Conservation (phyloP, 2,888 invertebrate genomes). For the Tachina lurida region DNA sequence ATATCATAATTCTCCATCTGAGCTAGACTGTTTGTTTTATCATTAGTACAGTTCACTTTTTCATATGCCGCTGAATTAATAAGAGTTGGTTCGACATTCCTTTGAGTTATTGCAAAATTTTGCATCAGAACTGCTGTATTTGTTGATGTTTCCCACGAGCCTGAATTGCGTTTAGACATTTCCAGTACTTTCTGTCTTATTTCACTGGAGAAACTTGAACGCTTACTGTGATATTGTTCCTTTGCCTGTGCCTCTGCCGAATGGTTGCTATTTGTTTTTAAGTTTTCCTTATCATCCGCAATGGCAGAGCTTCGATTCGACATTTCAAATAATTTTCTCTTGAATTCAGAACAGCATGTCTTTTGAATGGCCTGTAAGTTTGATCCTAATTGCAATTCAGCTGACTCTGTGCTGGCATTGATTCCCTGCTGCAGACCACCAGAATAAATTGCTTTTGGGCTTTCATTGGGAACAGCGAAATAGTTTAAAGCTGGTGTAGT, state of each 20-base stretch:
- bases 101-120: neutral
- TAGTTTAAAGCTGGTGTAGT: conserved; percentile 21
- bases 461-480: conserved; percentile 49
- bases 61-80: neutral
- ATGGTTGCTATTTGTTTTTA: neutral
- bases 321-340: conserved; percentile 76
- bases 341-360: conserved; percentile 76
- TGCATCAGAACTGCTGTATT: conserved; percentile 18
- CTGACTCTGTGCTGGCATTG: neutral
- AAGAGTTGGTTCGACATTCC: neutral
- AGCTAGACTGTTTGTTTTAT: neutral
- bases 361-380: conserved; percentile 44
- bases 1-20: neutral
- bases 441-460: conserved; percentile 60
- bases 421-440: neutral
- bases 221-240: conserved; percentile 13
- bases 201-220: conserved; percentile 75
- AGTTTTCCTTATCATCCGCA: conserved; percentile 29
- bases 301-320: conserved; percentile 75
- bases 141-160: conserved; percentile 60
- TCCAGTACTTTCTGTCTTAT: conserved; percentile 75
- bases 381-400: conserved; percentile 55
- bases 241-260: no score
- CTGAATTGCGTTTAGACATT: conserved; percentile 76
- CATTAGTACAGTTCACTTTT: neutral